These are phyloP conservation scores for Drosophila cracens DNA, from an alignment of 2,888 invertebrate genomes.

Conservation along the genomic window DNA sequence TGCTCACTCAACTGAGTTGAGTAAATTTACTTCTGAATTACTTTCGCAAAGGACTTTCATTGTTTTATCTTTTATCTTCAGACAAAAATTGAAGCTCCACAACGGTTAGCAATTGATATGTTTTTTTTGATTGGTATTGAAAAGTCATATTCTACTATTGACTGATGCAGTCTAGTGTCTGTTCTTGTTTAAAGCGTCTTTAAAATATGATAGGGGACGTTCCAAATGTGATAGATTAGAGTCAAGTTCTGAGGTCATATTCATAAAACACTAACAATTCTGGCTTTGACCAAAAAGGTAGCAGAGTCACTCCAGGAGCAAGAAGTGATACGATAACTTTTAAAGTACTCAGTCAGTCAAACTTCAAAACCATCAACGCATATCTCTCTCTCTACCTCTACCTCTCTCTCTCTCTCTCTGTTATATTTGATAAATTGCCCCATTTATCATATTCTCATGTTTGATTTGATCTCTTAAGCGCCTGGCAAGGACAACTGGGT, in stretches of 20 bases:
- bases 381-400: neutral
- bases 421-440: constrained; percentile 17
- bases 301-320: neutral
- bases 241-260: neutral
- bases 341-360: constrained; percentile 5
- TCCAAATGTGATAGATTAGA: neutral
- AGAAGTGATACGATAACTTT: neutral
- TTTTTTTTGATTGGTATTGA: neutral
- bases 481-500: constrained; percentile 13
- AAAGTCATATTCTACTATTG: neutral
- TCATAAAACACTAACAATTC: neutral
- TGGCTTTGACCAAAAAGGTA: neutral
- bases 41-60: neutral
- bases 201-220: neutral
- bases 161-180: neutral
- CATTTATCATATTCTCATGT: constrained; percentile 28
- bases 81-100: neutral
- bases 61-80: neutral
- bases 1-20: neutral
- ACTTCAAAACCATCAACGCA: neutral
- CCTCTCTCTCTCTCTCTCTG: neutral
- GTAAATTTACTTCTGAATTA: neutral
- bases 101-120: neutral
- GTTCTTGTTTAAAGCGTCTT: neutral
- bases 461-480: constrained; percentile 16